A percentile compares a stretch with the other conserved stretches of the same genome.
Evolutionary conservation across 2,113 vertebrate genomes (phyloP).

Genomic region (Prietella phreatophila): DNA sequence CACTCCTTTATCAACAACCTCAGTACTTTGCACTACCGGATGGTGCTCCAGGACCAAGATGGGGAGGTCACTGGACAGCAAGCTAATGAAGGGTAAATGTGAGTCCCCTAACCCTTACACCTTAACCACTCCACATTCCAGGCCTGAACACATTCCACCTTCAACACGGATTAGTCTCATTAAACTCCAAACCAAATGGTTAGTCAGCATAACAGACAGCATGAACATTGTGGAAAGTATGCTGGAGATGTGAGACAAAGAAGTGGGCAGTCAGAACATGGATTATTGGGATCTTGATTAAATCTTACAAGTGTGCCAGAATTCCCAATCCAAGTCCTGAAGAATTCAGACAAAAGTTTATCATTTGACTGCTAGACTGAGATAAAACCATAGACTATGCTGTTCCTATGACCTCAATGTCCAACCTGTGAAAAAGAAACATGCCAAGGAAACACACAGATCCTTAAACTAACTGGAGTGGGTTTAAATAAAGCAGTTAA

Average conservation of each 20-base stretch:
- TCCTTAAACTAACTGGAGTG: neutral
- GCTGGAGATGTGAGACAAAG: conserved; percentile 63
- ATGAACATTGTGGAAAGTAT: conserved; percentile 79
- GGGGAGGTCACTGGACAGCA: conserved; percentile 12
- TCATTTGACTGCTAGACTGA: neutral
- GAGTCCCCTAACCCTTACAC: conserved; percentile 55
- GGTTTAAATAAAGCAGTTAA: neutral
- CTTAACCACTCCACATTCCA: conserved; percentile 68
- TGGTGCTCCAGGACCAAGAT: neutral
- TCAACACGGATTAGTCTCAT: conserved; percentile 80
- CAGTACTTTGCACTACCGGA: neutral
- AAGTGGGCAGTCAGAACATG: conserved; percentile 68
- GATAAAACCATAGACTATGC: neutral
- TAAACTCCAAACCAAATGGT: conserved; percentile 78
- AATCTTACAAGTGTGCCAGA: neutral
- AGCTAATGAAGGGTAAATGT: conserved; percentile 61
- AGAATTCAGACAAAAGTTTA: neutral
- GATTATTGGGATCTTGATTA: neutral
- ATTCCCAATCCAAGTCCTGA: neutral
- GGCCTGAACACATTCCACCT: conserved; percentile 55
- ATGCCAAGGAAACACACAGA: neutral
- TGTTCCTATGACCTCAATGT: neutral
- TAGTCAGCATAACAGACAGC: conserved; percentile 73
- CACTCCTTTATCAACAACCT: neutral
- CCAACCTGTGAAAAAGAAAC: neutral